Percentiles rank a stretch among this genome's conserved stretches.
Evolutionary conservation across 2,113 vertebrate species (phyloP).

Genomic region (Stictonetta naevosa): DNA sequence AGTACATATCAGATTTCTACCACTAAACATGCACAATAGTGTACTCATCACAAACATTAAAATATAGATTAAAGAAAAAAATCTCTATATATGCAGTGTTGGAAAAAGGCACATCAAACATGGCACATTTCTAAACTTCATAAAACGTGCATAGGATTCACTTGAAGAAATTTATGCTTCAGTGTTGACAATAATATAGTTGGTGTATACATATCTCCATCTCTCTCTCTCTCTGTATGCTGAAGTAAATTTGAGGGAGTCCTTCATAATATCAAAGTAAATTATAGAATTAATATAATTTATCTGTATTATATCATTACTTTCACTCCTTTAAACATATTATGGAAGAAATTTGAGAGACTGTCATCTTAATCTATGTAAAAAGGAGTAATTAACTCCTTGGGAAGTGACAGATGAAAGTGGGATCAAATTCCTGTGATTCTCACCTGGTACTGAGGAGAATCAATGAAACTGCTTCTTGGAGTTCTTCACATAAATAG

Average conservation of each 20-base stretch:
- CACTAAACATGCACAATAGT: not conserved
- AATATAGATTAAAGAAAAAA: not conserved
- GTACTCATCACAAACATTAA: not conserved
- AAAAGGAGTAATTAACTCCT: not conserved
- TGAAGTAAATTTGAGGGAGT: not conserved
- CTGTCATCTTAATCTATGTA: fast-evolving
- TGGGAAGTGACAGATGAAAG: not conserved
- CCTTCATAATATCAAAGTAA: not conserved
- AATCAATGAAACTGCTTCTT: not conserved
- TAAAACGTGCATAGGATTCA: not conserved
- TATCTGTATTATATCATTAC: not conserved
- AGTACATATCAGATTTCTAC: not conserved
- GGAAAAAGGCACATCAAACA: not conserved
- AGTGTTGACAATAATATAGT: not conserved
- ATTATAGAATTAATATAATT: not conserved
- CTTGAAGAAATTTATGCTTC: not conserved
- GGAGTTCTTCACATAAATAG: not conserved
- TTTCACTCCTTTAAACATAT: not conserved
- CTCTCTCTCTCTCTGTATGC: not conserved
- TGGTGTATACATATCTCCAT: not conserved
- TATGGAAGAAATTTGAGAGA: not conserved
- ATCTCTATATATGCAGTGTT: not conserved
- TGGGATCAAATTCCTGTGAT: not conserved
- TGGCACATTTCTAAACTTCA: not conserved
- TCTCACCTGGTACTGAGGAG: not conserved